These are phyloP conservation scores for Sitophilus oryzae DNA, from an alignment of 1,140 invertebrate species.

Conservation along the genomic window DNA sequence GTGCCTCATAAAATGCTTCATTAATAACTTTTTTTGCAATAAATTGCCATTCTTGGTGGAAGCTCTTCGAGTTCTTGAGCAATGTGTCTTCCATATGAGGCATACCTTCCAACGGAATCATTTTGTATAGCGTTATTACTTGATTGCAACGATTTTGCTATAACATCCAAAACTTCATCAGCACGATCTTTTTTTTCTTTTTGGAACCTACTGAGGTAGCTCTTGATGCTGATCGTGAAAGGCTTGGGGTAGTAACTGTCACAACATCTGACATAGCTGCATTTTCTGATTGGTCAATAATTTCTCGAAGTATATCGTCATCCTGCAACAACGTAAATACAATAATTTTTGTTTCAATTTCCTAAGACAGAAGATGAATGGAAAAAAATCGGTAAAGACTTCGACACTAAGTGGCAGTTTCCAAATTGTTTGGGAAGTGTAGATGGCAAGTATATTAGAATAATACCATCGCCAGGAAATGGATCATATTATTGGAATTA, in stretches of 20 bases:
- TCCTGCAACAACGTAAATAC: too few species aligned
- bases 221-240: not conserved
- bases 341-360: too few species aligned
- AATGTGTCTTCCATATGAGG: not conserved
- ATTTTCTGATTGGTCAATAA: not conserved
- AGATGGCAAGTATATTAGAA: too few species aligned
- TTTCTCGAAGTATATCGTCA: not conserved
- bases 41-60: slow-evolving; percentile 1
- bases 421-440: too few species aligned
- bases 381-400: too few species aligned
- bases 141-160: not conserved
- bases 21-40: slow-evolving; percentile 4
- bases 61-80: not conserved
- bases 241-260: not conserved
- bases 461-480: too few species aligned
- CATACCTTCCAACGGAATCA: not conserved
- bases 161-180: not conserved
- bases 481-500: too few species aligned
- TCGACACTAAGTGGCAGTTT: too few species aligned
- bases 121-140: not conserved
- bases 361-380: too few species aligned
- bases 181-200: not conserved
- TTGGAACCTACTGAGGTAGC: not conserved
- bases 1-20: too few species aligned
- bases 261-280: not conserved